A percentile compares a stretch with the other conserved stretches of the same genome.
These are phyloP conservation scores for Heteromurus nitidus DNA, from an alignment of 2,888 invertebrate species.

Conservation along the genomic window DNA sequence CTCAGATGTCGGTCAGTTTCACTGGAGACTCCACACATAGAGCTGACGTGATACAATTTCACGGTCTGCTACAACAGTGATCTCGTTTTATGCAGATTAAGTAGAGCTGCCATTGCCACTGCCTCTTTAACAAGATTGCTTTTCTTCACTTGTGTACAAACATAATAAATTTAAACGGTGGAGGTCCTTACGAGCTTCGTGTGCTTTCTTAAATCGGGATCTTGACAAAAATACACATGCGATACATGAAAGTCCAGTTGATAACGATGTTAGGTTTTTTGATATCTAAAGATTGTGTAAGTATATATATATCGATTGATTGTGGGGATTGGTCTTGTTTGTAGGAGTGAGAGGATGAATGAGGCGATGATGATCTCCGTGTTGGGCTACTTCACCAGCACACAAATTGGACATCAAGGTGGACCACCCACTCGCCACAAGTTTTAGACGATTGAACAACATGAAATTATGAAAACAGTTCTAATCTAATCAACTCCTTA, in stretches of 20 bases:
- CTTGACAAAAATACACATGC: constrained; percentile 19
- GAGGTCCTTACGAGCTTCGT: constrained; percentile 7
- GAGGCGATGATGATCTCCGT: constrained; percentile 5
- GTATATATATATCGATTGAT: too few relatives aligned
- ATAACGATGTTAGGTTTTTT: constrained; percentile 17
- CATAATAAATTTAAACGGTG: constrained; percentile 17
- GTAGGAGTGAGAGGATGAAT: not conserved
- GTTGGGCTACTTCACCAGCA: not conserved
- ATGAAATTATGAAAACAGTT: constrained; percentile 8
- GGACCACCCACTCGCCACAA: constrained; percentile 27
- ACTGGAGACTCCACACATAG: constrained; percentile 41
- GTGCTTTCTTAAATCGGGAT: constrained; percentile 26
- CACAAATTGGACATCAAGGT: constrained; percentile 27
- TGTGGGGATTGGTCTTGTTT: not conserved
- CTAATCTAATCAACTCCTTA: constrained; percentile 35
- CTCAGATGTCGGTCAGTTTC: constrained; percentile 3
- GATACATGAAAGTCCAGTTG: not conserved
- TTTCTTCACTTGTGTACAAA: not conserved
- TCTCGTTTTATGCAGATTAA: constrained; percentile 54
- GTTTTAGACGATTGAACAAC: too few relatives aligned
- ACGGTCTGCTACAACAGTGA: constrained; percentile 38
- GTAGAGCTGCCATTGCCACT: not conserved
- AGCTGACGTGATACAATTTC: constrained; percentile 59
- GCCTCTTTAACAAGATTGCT: not conserved
- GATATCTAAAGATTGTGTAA: too few relatives aligned